A percentile compares a stretch with the other conserved stretches of the same genome.
Evolutionary conservation across 2,113 vertebrate species (phyloP).

Genomic region (Callipepla californica): DNA sequence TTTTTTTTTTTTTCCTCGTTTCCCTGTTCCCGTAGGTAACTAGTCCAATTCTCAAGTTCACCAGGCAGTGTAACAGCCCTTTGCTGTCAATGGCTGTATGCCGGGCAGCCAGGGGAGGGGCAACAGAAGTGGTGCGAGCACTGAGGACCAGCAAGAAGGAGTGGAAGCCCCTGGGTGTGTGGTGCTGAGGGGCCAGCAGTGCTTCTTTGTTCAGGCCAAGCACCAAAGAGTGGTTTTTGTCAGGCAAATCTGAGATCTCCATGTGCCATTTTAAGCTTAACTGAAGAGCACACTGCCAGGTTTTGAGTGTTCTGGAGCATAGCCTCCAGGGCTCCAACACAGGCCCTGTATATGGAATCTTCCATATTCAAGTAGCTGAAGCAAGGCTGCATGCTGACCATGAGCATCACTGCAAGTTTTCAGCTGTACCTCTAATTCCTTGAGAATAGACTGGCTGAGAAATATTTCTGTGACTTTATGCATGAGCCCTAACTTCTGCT

Average conservation of each 20-base stretch:
- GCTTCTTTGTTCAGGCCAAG: no score
- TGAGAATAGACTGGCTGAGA: conserved; percentile 94
- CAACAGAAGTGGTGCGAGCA: not conserved
- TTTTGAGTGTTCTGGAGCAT: no score
- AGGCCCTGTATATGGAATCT: no score
- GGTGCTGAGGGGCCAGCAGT: not conserved
- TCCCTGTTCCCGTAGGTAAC: not conserved
- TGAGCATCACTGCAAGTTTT: conserved; percentile 89
- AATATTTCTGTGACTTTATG: conserved; percentile 96
- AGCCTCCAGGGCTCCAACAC: no score
- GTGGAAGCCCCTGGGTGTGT: not conserved
- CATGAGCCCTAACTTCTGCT: conserved; percentile 93
- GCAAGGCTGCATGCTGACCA: no score
- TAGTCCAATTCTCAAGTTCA: rapidly evolving
- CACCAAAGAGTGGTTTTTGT: no score
- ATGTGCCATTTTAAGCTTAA: no score
- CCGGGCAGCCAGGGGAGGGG: not conserved
- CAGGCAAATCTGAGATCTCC: no score
- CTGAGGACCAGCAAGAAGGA: rapidly evolving
- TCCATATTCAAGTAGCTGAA: no score
- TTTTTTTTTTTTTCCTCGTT: not conserved
- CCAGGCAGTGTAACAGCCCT: no score
- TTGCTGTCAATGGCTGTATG: not conserved
- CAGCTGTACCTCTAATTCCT: conserved; percentile 92
- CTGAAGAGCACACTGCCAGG: no score